Evolutionary conservation across 1,140 invertebrate genomes (phyloP).

Genomic region (Heliconius congener): DNA sequence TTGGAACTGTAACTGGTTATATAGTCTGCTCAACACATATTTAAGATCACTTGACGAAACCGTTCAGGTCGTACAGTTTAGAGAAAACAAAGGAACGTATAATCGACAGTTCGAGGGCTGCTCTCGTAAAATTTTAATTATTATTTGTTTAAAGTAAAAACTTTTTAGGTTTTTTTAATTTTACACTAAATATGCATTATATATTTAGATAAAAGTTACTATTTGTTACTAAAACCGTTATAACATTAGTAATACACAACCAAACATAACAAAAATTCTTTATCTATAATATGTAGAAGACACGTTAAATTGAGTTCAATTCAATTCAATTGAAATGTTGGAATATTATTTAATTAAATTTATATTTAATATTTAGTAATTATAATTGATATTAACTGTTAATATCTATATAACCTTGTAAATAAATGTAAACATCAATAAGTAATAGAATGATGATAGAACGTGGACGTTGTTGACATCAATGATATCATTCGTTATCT

Average conservation of each 20-base stretch:
- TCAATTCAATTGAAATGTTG: background rate
- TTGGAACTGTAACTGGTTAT: slow-evolving; percentile 40
- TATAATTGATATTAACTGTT: background rate
- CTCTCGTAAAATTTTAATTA: background rate
- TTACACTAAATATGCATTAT: background rate
- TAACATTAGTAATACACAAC: background rate
- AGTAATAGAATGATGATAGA: slow-evolving; percentile 39
- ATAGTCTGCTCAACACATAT: slow-evolving; percentile 28
- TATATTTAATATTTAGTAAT: background rate
- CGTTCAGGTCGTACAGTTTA: slow-evolving; percentile 16
- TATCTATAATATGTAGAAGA: background rate
- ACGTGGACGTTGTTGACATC: slow-evolving; percentile 39
- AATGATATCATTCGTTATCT: slow-evolving; percentile 37
- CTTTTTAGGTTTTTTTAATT: background rate
- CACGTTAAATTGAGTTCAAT: background rate
- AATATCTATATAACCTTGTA: slow-evolving; percentile 32
- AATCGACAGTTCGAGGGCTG: background rate
- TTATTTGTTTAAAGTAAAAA: background rate
- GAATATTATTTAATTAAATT: background rate
- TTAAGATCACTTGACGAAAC: slow-evolving; percentile 31
- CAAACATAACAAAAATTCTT: background rate
- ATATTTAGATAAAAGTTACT: background rate
- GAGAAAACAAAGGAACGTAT: slow-evolving; percentile 14
- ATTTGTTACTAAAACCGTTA: background rate
- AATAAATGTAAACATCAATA: slow-evolving; percentile 33